Evolutionary conservation across 2,888 invertebrate species (phyloP), one percentile per base, ranked within the genome.

Genomic region (Cantharis rufa): DNA sequence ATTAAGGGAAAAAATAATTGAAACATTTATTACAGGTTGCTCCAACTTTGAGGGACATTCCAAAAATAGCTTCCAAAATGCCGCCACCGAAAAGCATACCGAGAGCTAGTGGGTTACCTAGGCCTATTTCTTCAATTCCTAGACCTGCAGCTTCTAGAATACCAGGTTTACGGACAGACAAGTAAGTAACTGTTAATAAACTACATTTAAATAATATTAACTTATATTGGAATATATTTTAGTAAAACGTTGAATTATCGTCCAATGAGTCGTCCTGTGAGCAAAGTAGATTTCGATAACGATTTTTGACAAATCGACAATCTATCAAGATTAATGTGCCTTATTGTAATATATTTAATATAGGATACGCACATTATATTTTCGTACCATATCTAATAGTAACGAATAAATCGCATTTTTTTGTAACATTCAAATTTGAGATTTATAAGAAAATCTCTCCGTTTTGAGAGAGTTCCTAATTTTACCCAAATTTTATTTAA

Each of bases 41-140:
- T n/a, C 78, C 74, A 13, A 75, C 71, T 9, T 15, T 75, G 15
- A 71, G 75, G 64, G 78, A 72, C 62, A 62, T 71, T 61, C 15
- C 71, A 16, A 62, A 63, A 5, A 71, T 70, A 71, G 77, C n/a
- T 71, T 71, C 63, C 64, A 62, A 72, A 78, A 75, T 69, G 64
- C 27, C 21, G n/a, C 70, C 71, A 78, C 73, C 32, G 81, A 80
- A 74, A 78, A 80, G 15, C 79, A 80, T 48, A 66, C 62, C 83
- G 21, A 84, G 84, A 79, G 76, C 82, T 71, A 88, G 88, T 80
- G 85, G 86, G 68, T 83, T 88, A 75, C 88, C 88, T n/a, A 83
- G 88, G 74, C 87, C 88, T 15, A 83, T 86, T 18, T 84, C 84
- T 18, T 84, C 84, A 61, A 87, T 87, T 73, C 88, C 87, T 15